phyloP scores from a whole-genome alignment of 1,140 invertebrate genomes.

The Eufriesea mexicana region DNA sequence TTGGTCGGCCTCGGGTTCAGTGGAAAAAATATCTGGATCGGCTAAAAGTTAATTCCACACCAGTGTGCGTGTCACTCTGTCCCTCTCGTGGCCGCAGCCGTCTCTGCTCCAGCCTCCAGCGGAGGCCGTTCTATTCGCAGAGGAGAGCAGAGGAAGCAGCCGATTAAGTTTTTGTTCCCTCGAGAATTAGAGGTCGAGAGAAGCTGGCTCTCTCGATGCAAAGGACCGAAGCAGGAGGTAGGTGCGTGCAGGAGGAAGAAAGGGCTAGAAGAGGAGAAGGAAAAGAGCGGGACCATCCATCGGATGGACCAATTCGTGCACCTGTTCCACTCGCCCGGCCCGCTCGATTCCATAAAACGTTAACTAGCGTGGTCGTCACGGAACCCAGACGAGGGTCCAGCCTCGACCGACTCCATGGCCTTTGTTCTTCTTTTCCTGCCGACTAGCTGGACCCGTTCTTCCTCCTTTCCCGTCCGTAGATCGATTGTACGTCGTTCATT shows the following conservation, averaged over 20 bases:
- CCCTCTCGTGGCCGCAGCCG: neutral
- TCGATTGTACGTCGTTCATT: slow-evolving; percentile 31
- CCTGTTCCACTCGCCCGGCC: slow-evolving; percentile 57
- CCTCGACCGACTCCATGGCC: slow-evolving; percentile 19
- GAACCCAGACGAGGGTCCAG: slow-evolving; percentile 41
- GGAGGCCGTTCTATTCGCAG: slow-evolving; percentile 41
- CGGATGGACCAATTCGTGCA: slow-evolving; percentile 60
- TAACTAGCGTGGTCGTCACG: slow-evolving; percentile 55
- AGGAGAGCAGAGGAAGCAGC: slow-evolving; percentile 73
- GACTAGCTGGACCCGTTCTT: neutral
- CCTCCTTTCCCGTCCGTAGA: neutral
- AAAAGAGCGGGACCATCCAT: slow-evolving; percentile 13
- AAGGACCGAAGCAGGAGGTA: slow-evolving; percentile 31
- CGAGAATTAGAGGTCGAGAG: slow-evolving; percentile 75
- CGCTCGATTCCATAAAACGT: slow-evolving; percentile 51
- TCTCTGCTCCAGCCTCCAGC: slow-evolving; percentile 19
- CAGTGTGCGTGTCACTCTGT: slow-evolving; percentile 24
- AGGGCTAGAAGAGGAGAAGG: slow-evolving; percentile 37
- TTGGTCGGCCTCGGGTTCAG: neutral
- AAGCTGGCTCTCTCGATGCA: slow-evolving; percentile 30
- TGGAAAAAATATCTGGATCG: slow-evolving; percentile 8
- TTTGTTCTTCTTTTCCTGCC: slow-evolving; percentile 55
- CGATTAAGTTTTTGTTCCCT: slow-evolving; percentile 80
- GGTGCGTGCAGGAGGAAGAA: slow-evolving; percentile 31
- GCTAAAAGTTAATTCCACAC: slow-evolving; percentile 37